Conservation (phyloP, 2,113 vertebrate species). For the Stercorarius parasiticus region DNA sequence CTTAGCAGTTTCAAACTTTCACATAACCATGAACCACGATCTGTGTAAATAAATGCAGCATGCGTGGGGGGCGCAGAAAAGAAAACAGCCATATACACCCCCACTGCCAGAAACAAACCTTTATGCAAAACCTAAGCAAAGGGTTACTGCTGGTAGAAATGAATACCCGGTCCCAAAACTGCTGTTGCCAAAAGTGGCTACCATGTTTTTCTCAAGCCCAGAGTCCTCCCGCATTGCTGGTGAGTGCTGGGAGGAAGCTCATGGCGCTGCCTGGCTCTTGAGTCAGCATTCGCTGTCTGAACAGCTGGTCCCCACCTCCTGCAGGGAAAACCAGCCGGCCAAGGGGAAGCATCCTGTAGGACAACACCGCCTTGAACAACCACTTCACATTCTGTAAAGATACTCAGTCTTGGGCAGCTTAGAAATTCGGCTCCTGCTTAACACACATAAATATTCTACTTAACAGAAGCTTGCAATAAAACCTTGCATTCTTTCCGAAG, state of each 20-base stretch:
- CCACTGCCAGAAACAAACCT: neutral
- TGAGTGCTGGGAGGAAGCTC: neutral
- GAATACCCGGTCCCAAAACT: rapidly evolving
- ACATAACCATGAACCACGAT: neutral
- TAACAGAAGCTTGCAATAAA: neutral
- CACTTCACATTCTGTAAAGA: neutral
- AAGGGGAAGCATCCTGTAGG: neutral
- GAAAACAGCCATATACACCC: neutral
- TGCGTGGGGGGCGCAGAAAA: neutral
- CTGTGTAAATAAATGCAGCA: neutral
- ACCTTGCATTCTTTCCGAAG: neutral
- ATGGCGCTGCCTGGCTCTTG: neutral
- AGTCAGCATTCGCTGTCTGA: neutral
- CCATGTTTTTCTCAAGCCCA: neutral
- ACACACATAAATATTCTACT: neutral
- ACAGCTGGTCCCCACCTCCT: neutral
- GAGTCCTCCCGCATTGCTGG: neutral
- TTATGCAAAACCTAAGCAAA: neutral
- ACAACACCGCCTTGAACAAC: neutral
- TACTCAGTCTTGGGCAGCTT: neutral
- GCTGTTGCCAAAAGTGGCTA: neutral
- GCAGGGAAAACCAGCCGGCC: neutral
- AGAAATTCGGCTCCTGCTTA: neutral
- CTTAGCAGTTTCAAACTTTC: neutral
- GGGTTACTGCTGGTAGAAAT: neutral